Conservation (phyloP, 2,888 invertebrate species). For the Caenorhabditis sinica region DNA sequence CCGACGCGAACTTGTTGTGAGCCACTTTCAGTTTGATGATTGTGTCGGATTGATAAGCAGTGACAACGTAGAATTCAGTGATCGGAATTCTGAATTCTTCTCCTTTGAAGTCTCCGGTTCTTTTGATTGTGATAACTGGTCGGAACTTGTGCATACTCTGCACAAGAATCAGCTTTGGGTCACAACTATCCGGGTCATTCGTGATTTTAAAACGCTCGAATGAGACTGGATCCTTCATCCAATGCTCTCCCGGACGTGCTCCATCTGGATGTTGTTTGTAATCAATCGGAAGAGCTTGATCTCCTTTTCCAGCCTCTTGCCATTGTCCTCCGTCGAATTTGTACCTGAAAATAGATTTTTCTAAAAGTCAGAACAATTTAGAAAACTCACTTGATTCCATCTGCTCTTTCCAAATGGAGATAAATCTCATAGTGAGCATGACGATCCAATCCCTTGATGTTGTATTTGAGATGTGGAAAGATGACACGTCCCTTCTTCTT, state of each 20-base stretch:
- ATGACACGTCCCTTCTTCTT: conserved; percentile 45
- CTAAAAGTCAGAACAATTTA: background rate
- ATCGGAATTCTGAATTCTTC: conserved; percentile 35
- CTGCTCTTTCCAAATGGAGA: conserved; percentile 42
- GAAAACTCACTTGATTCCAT: conserved; percentile 49
- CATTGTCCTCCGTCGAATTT: conserved; percentile 50
- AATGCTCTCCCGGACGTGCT: conserved; percentile 39
- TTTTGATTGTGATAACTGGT: conserved; percentile 47
- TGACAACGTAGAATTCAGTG: conserved; percentile 53
- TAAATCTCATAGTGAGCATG: conserved; percentile 23
- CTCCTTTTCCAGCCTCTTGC: conserved; percentile 39
- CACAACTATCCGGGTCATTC: conserved; percentile 34
- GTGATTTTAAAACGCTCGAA: conserved; percentile 52
- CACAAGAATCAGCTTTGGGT: conserved; percentile 28
- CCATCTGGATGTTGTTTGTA: conserved; percentile 43
- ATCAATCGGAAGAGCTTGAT: conserved; percentile 1
- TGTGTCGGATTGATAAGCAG: conserved; percentile 47
- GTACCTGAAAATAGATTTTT: conserved; percentile 28
- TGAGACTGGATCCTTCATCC: conserved; percentile 42
- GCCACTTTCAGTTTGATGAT: conserved; percentile 47
- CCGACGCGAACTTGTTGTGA: conserved; percentile 60
- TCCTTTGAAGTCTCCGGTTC: background rate
- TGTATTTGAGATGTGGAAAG: conserved; percentile 48
- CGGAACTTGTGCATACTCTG: conserved; percentile 59
- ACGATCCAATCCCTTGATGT: conserved; percentile 28